Evolutionary conservation across 2,888 invertebrate species (phyloP).

Genomic region (Dynastes grantii): DNA sequence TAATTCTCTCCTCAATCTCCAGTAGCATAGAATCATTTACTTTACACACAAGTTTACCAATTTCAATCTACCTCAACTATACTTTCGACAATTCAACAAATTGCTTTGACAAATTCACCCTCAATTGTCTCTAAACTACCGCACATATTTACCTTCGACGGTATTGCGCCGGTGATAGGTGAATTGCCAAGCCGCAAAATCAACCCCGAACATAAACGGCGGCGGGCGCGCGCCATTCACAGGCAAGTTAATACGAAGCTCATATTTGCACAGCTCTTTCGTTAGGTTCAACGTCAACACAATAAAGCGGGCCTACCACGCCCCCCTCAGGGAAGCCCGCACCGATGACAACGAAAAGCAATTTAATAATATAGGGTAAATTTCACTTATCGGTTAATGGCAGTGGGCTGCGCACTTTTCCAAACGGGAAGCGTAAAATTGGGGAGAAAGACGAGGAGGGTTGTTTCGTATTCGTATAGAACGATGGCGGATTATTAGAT

Average conservation of each 20-base stretch:
- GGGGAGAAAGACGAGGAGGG: background rate
- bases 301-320: slow-evolving; percentile 64
- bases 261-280: slow-evolving; percentile 69
- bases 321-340: slow-evolving; percentile 56
- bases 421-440: no score
- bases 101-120: no score
- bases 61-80: no score
- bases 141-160: no score
- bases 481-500: slow-evolving; percentile 23
- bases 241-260: slow-evolving; percentile 66
- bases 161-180: no score
- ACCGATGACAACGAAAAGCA: slow-evolving; percentile 64
- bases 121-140: no score
- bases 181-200: slow-evolving; percentile 19
- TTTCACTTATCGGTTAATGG: slow-evolving; percentile 55
- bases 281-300: slow-evolving; percentile 67
- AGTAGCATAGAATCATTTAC: no score
- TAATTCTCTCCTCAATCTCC: no score
- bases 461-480: background rate
- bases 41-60: no score
- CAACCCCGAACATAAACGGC: slow-evolving; percentile 53
- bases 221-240: slow-evolving; percentile 61
- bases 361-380: slow-evolving; percentile 62
- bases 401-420: background rate
- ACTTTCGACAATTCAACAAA: no score